Base-by-base conservation (phyloP, 2,888 invertebrate species). In the Tiliacea aurago region DNA sequence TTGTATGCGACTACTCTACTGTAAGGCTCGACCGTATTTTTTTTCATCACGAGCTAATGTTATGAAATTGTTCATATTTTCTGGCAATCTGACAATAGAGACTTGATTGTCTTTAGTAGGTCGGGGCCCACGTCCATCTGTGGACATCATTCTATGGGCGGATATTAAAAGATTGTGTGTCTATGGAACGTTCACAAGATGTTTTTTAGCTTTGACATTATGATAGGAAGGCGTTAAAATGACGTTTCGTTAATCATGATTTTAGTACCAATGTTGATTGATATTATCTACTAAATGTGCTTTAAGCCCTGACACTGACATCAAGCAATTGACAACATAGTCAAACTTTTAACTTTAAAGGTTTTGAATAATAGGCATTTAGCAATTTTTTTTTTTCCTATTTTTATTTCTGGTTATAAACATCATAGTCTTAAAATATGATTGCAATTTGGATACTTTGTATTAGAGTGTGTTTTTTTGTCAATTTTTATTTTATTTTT, bases 91-190 rank as follows among this genome's bases (percentile, higher is more conserved):
- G 10, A 66, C 67, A 66, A 76, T 58, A 58, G 20, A 43, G 0
- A 45, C 43, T 77, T 58, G 49, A 76, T 76, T 74, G 20, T 58
- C 15, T 43, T 49, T 77, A 58, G 47, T 66, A 11, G 56, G 49
- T 76, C 64, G 20, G 20, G 47, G 43, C 23, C 15, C 43, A 45
- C 51, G 15, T 10, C 43, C 23, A 58, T 58, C 43, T 45, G 49
- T 49, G 28, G 49, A 28, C 68, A 28, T 20, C 9, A 73, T 65
- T 67, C 3, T 77, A 23, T 67, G 0, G 20, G 15, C 33, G 49
- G 20, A 64, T 55, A 33, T 47, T 28, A 41, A 45, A 28, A 5
- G 15, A 53, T 51, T 20, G 23, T 43, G 15, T 37, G 33, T 11
- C 18, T 41, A 55, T 75, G n/a, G 20, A 10, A 45, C 18, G 23